Base-by-base conservation (phyloP, 2,888 invertebrate genomes). In the Cotesia congregata region DNA sequence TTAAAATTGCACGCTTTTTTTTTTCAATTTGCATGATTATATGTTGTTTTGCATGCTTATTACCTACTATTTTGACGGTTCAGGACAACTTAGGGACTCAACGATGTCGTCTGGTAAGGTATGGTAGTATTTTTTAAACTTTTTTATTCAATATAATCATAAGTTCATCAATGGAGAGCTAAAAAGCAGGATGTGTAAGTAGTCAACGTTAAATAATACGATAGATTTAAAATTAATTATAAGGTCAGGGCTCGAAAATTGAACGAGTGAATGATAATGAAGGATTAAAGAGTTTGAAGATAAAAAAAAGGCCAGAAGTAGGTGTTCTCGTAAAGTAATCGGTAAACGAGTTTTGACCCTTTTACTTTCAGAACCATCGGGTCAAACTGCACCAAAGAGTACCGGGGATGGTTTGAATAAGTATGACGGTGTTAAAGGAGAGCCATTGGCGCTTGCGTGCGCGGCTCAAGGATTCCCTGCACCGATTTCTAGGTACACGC, bases 341-440 rank as follows among this genome's bases (percentile, higher is more conserved):
- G 65, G 38, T 38, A 20, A 65, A 65, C 65, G 38, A 65, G 20
- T 65, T 17, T 65, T 65, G 50, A 61, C 38, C 67, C 61, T 82
- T 86, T 82, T 83, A 84, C 81, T 85, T 85, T 81, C 87, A 90
- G 90, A 90, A 84, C 90, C 90, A 80, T 88, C 89, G 75, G 90
- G 90, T 82, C 87, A 86, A 75, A 87, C 90, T 71, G 88, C 87
- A 81, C 90, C 90, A 76, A 89, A 88, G 85, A 84, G 87, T 83
- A 89, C 87, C 79, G 90, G 90, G 76, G 90, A 90, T 84, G 90
- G 90, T 82, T 88, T 89, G 83, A 90, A 88, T 83, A 88, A 90
- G 83, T 85, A 86, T 82, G 83, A 82, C 83, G 86, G 85, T 82
- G 84, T 86, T 85, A 83, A 85, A 83, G 83, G 84, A 83, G 83